phyloP scores from a whole-genome alignment of 2,888 invertebrate genomes.

The Nomada fucata region DNA sequence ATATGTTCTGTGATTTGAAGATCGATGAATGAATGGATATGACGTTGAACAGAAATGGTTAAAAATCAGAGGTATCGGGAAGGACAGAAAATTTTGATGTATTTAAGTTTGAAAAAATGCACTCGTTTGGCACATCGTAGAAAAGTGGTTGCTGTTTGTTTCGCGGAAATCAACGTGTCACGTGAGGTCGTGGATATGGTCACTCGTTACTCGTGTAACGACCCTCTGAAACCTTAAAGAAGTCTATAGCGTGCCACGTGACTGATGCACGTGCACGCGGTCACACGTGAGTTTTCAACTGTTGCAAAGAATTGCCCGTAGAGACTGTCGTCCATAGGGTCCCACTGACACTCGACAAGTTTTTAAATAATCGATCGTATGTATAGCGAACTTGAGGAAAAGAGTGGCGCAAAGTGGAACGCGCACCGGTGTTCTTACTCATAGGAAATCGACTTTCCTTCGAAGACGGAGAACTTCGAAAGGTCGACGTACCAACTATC shows the following conservation, averaged over 20 bases:
- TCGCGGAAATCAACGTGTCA: slow-evolving; percentile 16
- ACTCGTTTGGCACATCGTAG: too few species aligned
- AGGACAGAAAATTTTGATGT: too few species aligned
- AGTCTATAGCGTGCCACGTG: slow-evolving; percentile 61
- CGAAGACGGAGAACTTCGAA: slow-evolving; percentile 39
- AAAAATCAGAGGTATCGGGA: too few species aligned
- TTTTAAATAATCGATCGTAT: slow-evolving; percentile 77
- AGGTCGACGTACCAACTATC: slow-evolving; percentile 57
- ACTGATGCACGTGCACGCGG: slow-evolving; percentile 58
- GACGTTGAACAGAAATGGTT: too few species aligned
- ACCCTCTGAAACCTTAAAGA: slow-evolving; percentile 58
- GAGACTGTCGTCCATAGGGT: not conserved
- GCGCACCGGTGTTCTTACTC: slow-evolving; percentile 47
- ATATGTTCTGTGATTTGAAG: too few species aligned
- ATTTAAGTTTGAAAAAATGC: too few species aligned
- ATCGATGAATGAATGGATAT: too few species aligned
- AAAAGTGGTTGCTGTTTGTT: slow-evolving; percentile 15
- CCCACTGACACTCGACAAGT: slow-evolving; percentile 20
- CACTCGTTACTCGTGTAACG: slow-evolving; percentile 61
- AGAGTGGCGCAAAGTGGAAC: slow-evolving; percentile 59
- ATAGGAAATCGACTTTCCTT: slow-evolving; percentile 41
- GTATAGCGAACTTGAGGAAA: slow-evolving; percentile 77
- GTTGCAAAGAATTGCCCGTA: slow-evolving; percentile 14
- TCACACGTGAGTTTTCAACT: slow-evolving; percentile 54
- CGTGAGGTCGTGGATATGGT: slow-evolving; percentile 50